phyloP scores from a whole-genome alignment of 2,113 vertebrate genomes.

The Formicarius rufipectus region DNA sequence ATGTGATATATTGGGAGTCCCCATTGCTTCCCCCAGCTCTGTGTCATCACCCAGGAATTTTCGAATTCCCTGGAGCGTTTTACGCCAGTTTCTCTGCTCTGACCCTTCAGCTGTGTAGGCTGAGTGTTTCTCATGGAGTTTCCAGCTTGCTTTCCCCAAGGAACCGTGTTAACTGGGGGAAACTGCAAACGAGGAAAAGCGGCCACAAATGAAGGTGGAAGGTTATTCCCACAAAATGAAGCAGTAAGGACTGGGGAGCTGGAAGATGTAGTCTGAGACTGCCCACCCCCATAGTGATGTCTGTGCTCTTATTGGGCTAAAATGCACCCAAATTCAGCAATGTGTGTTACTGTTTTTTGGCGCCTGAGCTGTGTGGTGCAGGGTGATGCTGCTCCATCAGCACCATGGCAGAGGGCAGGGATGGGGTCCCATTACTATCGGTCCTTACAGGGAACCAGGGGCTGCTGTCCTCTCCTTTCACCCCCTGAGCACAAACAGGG shows the following conservation, averaged over 20 bases:
- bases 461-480: not conserved
- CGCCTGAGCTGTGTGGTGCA: not conserved
- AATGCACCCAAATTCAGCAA: not conserved
- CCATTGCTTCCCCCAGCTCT: not conserved
- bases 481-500: fast-evolving
- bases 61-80: not conserved
- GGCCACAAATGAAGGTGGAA: not conserved
- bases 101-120: not conserved
- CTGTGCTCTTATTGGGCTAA: not conserved
- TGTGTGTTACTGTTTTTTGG: not conserved
- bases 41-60: not conserved
- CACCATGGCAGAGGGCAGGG: fast-evolving
- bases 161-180: not conserved
- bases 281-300: fast-evolving
- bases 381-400: not conserved
- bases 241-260: not conserved
- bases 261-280: fast-evolving
- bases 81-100: not conserved
- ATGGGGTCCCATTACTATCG: not conserved
- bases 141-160: not conserved
- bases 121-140: not conserved
- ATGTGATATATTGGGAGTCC: not conserved
- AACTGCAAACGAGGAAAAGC: not conserved
- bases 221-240: not conserved
- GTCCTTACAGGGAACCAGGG: not conserved